Evolutionary conservation across 2,113 vertebrate genomes (phyloP), one percentile per base, ranked within the genome.

Genomic region (Channa argus): DNA sequence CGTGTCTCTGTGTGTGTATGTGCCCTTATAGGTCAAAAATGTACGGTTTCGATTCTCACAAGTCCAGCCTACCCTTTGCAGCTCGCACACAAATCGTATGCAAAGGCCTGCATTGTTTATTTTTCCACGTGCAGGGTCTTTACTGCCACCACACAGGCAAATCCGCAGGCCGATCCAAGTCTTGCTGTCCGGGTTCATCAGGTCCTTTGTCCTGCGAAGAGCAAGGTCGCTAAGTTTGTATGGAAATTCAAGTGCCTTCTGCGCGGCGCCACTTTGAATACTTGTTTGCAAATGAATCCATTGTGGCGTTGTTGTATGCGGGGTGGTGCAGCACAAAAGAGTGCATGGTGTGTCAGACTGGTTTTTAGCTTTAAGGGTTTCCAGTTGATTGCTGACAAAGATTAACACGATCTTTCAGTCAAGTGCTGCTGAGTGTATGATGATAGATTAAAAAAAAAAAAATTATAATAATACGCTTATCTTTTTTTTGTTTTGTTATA

Each of bases 171-270:
- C 34, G 14, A 50, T 4, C 24, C 13, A 33, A 3, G 52, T 55
- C 78, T 51, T 49, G 69, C 79, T 71, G 60, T 49, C 73, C 51
- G 76, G 75, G 63, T 67, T 69, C 12, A 56, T 60, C 8, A 0
- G 64, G 55, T 78, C 55, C 73, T 44, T 56, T n/a, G 45, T 72
- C 84, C 72, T 15, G 64, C 50, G 2, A 13, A 64, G 72, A 77
- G 75, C 70, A 13, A 74, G 86, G 87, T 86, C 56, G 59, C 82
- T 47, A 75, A 76, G 88, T 88, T 86, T 73, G 68, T 80, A 92
- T 92, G 92, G 63, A 94, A 94, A 94, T 94, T 58, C 66, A 88
- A 90, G 92, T 92, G 91, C 89, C 90, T 93, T 92, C 81, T 55
- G 68, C 68, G 82, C 81, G 71, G 63, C 47, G 14, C 71, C 72